Evolutionary conservation across 1,140 invertebrate species (phyloP), one percentile per base, ranked within the genome.

Genomic region (Hestina assimilis): DNA sequence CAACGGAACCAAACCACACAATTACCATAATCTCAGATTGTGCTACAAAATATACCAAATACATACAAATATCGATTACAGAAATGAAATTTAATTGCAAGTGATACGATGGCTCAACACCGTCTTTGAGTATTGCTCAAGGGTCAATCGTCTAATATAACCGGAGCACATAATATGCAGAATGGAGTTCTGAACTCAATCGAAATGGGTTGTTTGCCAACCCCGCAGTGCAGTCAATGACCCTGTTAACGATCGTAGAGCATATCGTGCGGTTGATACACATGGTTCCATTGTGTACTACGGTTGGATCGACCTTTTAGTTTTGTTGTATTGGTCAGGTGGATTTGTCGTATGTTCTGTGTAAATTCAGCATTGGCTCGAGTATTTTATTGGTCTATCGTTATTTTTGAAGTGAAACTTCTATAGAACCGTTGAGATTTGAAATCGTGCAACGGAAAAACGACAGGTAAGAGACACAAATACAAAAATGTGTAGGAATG

Each of bases 201-300:
- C 70, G 67, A 63, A 61, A 54, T 63, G 50, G 58, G 58, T 69
- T 60, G 60, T 69, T 59, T 65, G 59, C 55, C 65, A 68, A 60
- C 61, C 61, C 63, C 60, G 45, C 53, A 61, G 55, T 42, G 56
- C 57, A 68, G 73, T 72, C 73, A 71, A 69, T 62, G 73, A 75
- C 67, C 72, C 66, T 53, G 62, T 53, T 72, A 72, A 75, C 70
- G 69, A 73, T 75, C 69, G 67, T 54, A 50, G 48, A 15, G 43
- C 55, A 62, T 50, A 54, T 61, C 46, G 56, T 60, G 64, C 51
- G 60, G 31, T 50, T 42, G 21, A 42, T 57, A 67, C 70, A 66
- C 54, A 63, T 48, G n/a, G 53, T 19, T 48, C 19, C 24, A 11
- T 3, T 17, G 23, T 26, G 15, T 11, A 24, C 3, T 38, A 38